Base-by-base conservation (phyloP, 2,113 vertebrate species). In the Phrynosoma blainvillii region DNA sequence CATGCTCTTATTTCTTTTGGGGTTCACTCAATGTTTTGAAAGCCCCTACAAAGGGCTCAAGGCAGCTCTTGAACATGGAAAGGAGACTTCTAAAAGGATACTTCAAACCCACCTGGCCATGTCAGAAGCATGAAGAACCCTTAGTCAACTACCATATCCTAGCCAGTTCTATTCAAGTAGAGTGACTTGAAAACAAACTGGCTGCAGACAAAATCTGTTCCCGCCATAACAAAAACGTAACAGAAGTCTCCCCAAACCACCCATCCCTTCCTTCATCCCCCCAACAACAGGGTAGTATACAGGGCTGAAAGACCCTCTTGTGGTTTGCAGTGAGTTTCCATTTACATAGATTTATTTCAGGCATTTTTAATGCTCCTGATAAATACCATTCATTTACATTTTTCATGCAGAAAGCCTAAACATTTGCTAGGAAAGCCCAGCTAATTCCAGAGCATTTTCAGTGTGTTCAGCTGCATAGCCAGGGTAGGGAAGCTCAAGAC, bases 291-390 rank as follows among this genome's bases (percentile, higher is more conserved):
- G 54, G 70, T 8, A 62, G 36, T 40, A 32, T 18, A n/a, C 79
- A 87, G 70, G 32, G 32, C 83, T 87, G 54, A 81, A 87, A 74
- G 54, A 73, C 32, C 13, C 14, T 5, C 85, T 36, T 36, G 74
- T 65, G 14, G 32, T 21, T 32, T 62, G 74, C 3, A 40, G 14
- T 5, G 47, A 1, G 4, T 52, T 84, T 62, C 52, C 54, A 10
- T 73, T 84, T 32, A 30, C 4, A 13, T 25, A 59, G 30, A 59
- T n/a, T 13, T 0, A 8, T 71, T 74, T 4, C 2, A 4, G 54
- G 32, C 32, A 3, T 20, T 71, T 54, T 25, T 56, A 32, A 62
- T 42, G 32, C 27, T 5, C 4, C 4, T 13, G 27, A 36, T 36
- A 30, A 66, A 47, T 10, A 56, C 30, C 20, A 25, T 62, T n/a